phyloP scores from a whole-genome alignment of 2,113 vertebrate genomes.

The Oryzias woworae region DNA sequence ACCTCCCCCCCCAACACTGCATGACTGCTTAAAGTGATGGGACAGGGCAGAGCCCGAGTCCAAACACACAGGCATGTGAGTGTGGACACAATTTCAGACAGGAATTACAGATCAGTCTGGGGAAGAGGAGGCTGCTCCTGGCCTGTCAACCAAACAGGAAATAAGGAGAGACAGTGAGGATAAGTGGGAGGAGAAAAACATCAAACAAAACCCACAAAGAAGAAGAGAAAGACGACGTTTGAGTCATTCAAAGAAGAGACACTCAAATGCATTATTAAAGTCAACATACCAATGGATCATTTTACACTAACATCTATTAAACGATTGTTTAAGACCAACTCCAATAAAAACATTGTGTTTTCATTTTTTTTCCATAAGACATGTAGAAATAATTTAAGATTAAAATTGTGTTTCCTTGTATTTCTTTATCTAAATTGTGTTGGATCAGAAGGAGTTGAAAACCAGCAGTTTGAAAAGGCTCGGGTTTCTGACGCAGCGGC shows the following conservation, averaged over 20 bases:
- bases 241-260: too few relatives aligned
- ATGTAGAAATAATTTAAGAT: too few relatives aligned
- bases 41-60: slow-evolving; percentile 22
- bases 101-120: slow-evolving; percentile 55
- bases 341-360: too few relatives aligned
- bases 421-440: too few relatives aligned
- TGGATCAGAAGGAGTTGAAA: too few relatives aligned
- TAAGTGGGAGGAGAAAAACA: not conserved
- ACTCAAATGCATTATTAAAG: too few relatives aligned
- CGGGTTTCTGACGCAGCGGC: too few relatives aligned
- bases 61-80: slow-evolving; percentile 9
- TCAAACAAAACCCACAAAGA: not conserved
- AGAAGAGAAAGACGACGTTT: not conserved
- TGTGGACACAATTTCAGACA: slow-evolving; percentile 26
- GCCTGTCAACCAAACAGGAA: slow-evolving; percentile 15
- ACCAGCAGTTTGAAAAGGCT: too few relatives aligned
- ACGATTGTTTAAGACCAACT: too few relatives aligned
- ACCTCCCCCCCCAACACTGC: slow-evolving; percentile 51
- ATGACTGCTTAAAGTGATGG: slow-evolving; percentile 55
- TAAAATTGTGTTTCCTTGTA: too few relatives aligned
- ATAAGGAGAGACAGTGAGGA: slow-evolving; percentile 22
- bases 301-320: not conserved
- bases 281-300: not conserved
- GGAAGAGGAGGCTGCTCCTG: slow-evolving; percentile 32
- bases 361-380: too few relatives aligned